Conservation (phyloP, 1,140 invertebrate genomes). For the Drosophila nannoptera region DNA sequence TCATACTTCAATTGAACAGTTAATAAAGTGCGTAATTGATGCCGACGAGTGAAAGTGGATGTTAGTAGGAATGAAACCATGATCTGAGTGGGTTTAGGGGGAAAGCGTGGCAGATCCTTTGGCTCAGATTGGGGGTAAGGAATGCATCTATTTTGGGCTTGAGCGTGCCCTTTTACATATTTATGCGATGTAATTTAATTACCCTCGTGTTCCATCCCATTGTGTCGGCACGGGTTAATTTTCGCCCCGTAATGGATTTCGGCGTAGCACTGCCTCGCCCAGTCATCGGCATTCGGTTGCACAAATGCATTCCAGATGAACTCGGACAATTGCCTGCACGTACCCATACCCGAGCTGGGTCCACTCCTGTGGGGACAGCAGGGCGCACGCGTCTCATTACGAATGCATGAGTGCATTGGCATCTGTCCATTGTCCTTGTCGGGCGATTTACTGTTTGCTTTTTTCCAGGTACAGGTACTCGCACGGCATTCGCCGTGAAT, state of each 20-base stretch:
- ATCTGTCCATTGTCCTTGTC: constrained; percentile 60
- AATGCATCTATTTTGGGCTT: too few species aligned
- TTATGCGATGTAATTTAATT: too few species aligned
- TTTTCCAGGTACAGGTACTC: constrained; percentile 12
- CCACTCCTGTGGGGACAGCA: background rate
- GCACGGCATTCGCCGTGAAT: constrained; percentile 15
- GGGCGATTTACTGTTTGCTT: constrained; percentile 3
- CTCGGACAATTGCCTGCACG: constrained; percentile 2
- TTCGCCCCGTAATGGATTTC: background rate
- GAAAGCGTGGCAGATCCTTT: too few species aligned
- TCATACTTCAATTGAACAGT: constrained; percentile 10
- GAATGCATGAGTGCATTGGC: constrained; percentile 56
- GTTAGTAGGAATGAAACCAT: too few species aligned
- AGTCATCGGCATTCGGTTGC: constrained; percentile 1
- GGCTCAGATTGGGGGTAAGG: too few species aligned
- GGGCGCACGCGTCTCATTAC: constrained; percentile 48
- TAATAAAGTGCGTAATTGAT: background rate
- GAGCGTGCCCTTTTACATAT: too few species aligned
- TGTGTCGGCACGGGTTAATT: constrained; percentile 37
- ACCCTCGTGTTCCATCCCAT: too few species aligned
- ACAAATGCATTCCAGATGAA: constrained; percentile 29
- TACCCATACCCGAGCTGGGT: background rate
- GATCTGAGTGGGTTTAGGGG: too few species aligned
- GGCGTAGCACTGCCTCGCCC: background rate
- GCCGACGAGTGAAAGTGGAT: too few species aligned